phyloP scores from a whole-genome alignment of 2,113 vertebrate genomes.

The Scalopus aquaticus region DNA sequence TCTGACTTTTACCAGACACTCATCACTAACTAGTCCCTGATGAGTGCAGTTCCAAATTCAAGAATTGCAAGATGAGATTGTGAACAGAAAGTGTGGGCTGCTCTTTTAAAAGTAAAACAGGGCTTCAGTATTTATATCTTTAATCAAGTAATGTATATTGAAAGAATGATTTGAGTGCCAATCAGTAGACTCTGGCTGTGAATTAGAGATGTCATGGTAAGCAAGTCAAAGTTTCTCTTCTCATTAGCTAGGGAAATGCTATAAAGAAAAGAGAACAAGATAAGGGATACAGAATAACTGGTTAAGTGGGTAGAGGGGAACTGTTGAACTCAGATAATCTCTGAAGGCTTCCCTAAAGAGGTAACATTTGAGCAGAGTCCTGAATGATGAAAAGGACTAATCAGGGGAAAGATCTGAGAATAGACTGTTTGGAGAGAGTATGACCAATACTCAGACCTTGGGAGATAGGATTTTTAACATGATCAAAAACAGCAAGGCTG shows the following conservation, averaged over 20 bases:
- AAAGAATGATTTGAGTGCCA: not conserved
- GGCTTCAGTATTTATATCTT: not conserved
- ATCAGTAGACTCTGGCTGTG: not conserved
- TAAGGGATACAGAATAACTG: not conserved
- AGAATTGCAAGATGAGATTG: not conserved
- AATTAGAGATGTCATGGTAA: not conserved
- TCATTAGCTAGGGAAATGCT: not conserved
- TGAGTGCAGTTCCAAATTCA: not conserved
- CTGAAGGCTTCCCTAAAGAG: not conserved
- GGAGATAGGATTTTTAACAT: not conserved
- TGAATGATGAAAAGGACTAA: not conserved
- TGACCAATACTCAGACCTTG: not conserved
- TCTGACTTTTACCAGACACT: not conserved
- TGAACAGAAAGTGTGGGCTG: not conserved
- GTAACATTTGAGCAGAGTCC: not conserved
- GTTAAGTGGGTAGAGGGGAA: not conserved
- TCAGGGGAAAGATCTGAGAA: not conserved
- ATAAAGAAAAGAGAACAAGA: slow-evolving; percentile 8
- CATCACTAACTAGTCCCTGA: not conserved
- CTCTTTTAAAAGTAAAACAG: not conserved
- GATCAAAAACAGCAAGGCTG: not conserved
- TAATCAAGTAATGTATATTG: not conserved
- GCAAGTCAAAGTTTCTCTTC: not conserved
- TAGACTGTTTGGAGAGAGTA: not conserved
- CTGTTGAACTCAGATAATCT: not conserved